Conservation (phyloP, 2,888 invertebrate species). For the Apantesis nais region DNA sequence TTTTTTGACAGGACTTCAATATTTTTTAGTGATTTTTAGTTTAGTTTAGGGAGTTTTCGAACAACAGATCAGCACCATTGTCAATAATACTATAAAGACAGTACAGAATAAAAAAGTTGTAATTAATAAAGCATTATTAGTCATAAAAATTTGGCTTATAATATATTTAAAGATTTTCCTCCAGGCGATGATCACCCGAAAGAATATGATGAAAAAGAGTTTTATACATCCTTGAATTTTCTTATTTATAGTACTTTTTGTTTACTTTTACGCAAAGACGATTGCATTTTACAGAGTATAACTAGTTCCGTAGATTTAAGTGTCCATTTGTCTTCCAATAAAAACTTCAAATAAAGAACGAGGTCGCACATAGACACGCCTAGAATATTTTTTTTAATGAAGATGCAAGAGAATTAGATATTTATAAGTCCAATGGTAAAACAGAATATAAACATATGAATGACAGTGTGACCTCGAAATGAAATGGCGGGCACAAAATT, state of each 20-base stretch:
- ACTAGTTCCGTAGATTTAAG: background rate
- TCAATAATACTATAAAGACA: no score
- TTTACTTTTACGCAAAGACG: background rate
- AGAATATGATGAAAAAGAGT: background rate
- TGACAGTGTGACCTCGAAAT: constrained; percentile 28
- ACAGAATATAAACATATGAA: constrained; percentile 38
- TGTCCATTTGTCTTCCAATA: background rate
- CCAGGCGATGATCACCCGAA: background rate
- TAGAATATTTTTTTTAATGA: background rate
- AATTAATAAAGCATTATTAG: no score
- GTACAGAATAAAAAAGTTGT: no score
- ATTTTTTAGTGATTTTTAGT: no score
- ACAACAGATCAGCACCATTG: no score
- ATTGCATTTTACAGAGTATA: background rate
- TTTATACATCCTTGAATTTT: background rate
- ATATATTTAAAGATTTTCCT: background rate
- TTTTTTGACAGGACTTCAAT: no score
- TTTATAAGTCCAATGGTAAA: constrained; percentile 24
- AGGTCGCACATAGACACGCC: background rate
- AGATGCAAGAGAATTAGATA: background rate
- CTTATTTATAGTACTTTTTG: background rate
- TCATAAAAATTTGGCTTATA: no score
- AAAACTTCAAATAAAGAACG: background rate
- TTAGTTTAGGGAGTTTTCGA: no score
- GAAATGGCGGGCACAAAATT: constrained; percentile 19